Evolutionary conservation across 2,113 vertebrate genomes (phyloP).

Genomic region (Nothobranchius kuhntae): DNA sequence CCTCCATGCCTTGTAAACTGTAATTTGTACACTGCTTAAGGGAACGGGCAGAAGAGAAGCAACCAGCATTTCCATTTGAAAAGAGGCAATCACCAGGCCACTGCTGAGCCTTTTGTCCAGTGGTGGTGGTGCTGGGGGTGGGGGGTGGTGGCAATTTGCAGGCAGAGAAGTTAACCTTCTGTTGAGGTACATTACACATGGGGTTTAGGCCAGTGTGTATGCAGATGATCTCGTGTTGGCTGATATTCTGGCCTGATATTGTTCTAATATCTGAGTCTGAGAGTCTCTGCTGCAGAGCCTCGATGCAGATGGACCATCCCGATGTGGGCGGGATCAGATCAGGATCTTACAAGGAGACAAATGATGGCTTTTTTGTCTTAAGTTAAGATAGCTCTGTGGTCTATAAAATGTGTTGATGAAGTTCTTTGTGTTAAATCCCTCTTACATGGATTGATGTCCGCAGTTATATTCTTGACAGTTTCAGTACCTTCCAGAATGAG

Average conservation of each 20-base stretch:
- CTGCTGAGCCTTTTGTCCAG: conserved; percentile 96
- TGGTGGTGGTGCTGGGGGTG: neutral
- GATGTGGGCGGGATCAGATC: neutral
- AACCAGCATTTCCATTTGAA: conserved; percentile 98
- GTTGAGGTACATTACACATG: conserved; percentile 54
- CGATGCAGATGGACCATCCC: neutral
- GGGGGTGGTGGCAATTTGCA: conserved; percentile 85
- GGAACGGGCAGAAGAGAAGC: conserved; percentile 93
- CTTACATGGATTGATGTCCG: too few relatives aligned
- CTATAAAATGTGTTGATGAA: too few relatives aligned
- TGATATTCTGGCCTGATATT: conserved; percentile 18
- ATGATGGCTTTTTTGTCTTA: too few relatives aligned
- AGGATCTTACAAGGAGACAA: neutral
- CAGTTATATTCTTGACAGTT: too few relatives aligned
- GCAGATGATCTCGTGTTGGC: conserved; percentile 42
- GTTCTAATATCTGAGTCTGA: conserved; percentile 8
- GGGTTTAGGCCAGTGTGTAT: conserved; percentile 27
- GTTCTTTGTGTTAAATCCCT: too few relatives aligned
- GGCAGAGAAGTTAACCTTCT: conserved; percentile 74
- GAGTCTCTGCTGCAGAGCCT: neutral
- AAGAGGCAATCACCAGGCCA: conserved; percentile 98
- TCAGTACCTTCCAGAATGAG: too few relatives aligned
- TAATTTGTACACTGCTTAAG: conserved; percentile 97
- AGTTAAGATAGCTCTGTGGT: too few relatives aligned
- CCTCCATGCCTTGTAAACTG: conserved; percentile 96